A percentile compares a stretch with the other conserved stretches of the same genome.
phyloP scores from a whole-genome alignment of 2,888 invertebrate genomes.

The Hyposoter dolosus region DNA sequence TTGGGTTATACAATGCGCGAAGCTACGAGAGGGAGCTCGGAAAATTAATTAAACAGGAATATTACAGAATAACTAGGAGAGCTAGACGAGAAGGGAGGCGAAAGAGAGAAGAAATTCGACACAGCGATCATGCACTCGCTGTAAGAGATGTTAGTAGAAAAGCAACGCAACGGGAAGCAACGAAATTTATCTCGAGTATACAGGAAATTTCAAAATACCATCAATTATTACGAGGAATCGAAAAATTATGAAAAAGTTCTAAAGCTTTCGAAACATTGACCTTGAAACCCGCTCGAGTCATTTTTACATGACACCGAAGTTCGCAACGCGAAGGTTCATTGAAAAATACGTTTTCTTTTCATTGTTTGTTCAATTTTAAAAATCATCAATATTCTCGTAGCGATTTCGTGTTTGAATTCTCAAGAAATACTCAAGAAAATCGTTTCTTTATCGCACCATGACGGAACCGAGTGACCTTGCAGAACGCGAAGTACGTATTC shows the following conservation, averaged over 20 bases:
- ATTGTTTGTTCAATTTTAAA: no score
- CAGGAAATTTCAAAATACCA: background rate
- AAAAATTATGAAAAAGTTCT: background rate
- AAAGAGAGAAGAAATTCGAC: background rate
- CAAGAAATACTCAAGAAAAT: no score
- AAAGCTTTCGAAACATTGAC: background rate
- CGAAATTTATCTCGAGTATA: background rate
- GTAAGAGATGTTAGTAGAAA: background rate
- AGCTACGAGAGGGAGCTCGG: slow-evolving; percentile 24
- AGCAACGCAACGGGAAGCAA: background rate
- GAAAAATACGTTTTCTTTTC: no score
- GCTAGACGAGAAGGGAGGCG: background rate
- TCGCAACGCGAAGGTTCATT: no score
- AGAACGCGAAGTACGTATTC: no score
- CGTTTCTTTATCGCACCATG: no score
- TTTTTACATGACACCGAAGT: no score
- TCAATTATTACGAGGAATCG: background rate
- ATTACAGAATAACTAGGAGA: slow-evolving; percentile 13
- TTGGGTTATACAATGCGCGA: slow-evolving; percentile 24
- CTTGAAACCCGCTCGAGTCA: background rate
- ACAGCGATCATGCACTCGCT: slow-evolving; percentile 21
- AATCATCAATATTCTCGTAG: no score
- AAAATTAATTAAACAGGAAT: slow-evolving; percentile 64
- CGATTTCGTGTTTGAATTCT: no score
- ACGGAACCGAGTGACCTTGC: no score